Conservation (phyloP, 1,140 invertebrate species). For the Drosophila cardini region DNA sequence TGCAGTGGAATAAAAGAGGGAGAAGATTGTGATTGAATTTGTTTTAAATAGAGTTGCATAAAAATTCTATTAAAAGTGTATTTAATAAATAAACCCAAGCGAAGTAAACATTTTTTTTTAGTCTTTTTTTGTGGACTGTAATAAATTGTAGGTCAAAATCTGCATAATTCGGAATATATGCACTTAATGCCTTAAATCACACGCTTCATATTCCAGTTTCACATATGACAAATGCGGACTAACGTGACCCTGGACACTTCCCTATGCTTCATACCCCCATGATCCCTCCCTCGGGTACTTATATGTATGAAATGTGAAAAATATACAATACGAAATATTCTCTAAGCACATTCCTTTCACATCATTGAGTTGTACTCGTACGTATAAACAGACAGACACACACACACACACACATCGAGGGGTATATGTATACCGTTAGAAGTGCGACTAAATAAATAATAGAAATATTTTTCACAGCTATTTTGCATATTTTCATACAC, state of each 20-base stretch:
- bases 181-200: constrained; percentile 1
- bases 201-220: constrained; percentile 10
- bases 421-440: neutral
- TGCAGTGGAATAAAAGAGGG: neutral
- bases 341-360: constrained; percentile 71
- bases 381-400: neutral
- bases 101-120: too few species aligned
- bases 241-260: constrained; percentile 12
- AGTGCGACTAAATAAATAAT: constrained; percentile 78
- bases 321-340: constrained; percentile 58
- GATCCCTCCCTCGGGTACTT: constrained; percentile 5
- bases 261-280: neutral
- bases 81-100: too few species aligned
- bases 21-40: too few species aligned
- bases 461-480: constrained; percentile 77
- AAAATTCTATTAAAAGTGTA: too few species aligned
- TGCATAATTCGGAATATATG: neutral
- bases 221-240: neutral
- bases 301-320: constrained; percentile 66
- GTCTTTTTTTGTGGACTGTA: too few species aligned
- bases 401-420: neutral
- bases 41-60: too few species aligned
- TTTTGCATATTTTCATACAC: constrained; percentile 67
- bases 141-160: neutral
- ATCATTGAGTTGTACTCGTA: constrained; percentile 59